Evolutionary conservation across 1,140 invertebrate genomes (phyloP).

Genomic region (Caenorhabditis briggsae): DNA sequence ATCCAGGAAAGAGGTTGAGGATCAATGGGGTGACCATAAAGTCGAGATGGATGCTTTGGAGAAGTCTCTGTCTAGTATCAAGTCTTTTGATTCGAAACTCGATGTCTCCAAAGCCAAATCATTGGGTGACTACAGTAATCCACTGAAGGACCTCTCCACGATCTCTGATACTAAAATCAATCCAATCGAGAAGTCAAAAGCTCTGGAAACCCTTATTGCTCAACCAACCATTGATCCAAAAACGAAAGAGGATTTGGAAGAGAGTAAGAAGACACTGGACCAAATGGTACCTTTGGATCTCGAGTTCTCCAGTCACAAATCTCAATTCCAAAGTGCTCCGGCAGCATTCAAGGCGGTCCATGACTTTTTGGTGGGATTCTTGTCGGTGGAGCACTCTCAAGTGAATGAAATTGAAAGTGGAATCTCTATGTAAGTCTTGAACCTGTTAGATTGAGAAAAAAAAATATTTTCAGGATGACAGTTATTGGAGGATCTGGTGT

Average conservation of each 20-base stretch:
- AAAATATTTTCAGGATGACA: no score
- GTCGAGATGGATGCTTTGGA: background rate
- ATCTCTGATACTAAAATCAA: background rate
- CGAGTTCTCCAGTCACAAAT: background rate
- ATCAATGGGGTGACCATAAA: background rate
- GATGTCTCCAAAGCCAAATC: constrained; percentile 14
- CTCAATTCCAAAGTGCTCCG: constrained; percentile 5
- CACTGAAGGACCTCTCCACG: background rate
- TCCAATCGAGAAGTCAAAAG: background rate
- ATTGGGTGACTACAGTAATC: background rate
- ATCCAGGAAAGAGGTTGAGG: background rate
- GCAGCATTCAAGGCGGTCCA: background rate
- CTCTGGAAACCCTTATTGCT: background rate
- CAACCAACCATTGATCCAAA: background rate
- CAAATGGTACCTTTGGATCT: background rate
- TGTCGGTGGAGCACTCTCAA: background rate
- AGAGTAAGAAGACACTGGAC: background rate
- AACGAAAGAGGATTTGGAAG: background rate
- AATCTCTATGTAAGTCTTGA: background rate
- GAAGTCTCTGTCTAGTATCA: background rate
- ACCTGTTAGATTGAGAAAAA: background rate
- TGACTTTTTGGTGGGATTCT: background rate
- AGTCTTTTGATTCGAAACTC: background rate
- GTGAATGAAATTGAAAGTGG: background rate
- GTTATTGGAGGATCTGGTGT: no score